Conservation (phyloP, 2,888 invertebrate species). For the Desoria tigrina region DNA sequence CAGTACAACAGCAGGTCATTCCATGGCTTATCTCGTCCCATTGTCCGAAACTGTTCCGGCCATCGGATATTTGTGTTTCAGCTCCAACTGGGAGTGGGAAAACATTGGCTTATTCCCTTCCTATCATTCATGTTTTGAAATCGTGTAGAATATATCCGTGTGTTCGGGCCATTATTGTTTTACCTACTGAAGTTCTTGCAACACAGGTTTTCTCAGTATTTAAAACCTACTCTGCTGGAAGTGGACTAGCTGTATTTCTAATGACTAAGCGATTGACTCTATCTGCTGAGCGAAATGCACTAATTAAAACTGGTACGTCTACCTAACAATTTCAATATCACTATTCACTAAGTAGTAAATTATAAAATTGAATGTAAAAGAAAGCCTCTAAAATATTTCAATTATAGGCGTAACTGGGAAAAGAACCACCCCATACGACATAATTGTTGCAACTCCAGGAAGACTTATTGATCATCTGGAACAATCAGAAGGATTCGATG, state of each 20-base stretch:
- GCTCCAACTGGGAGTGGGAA: conserved; percentile 61
- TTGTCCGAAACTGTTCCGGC: conserved; percentile 67
- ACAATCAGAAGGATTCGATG: conserved; percentile 74
- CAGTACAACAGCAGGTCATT: conserved; percentile 77
- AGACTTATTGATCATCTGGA: conserved; percentile 88
- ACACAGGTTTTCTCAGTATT: conserved; percentile 48
- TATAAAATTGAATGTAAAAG: too few relatives aligned
- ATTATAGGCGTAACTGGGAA: conserved; percentile 38
- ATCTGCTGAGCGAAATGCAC: conserved; percentile 42
- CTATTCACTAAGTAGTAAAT: background rate
- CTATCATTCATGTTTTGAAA: conserved; percentile 58
- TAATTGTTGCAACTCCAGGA: conserved; percentile 90
- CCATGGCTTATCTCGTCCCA: conserved; percentile 70
- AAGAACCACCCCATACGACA: conserved; percentile 62
- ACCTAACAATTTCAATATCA: background rate
- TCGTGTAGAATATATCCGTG: conserved; percentile 34
- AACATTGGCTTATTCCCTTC: conserved; percentile 63
- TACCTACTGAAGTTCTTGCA: conserved; percentile 52
- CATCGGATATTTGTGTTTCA: conserved; percentile 83
- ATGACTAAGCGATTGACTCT: conserved; percentile 46
- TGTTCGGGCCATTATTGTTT: conserved; percentile 47
- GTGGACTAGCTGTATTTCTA: conserved; percentile 70
- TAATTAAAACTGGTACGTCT: conserved; percentile 39
- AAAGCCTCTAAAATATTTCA: too few relatives aligned
- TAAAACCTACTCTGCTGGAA: conserved; percentile 67